These are phyloP conservation scores for Dyspetes luteomarginatus DNA, from an alignment of 2,888 invertebrate species.

Conservation along the genomic window DNA sequence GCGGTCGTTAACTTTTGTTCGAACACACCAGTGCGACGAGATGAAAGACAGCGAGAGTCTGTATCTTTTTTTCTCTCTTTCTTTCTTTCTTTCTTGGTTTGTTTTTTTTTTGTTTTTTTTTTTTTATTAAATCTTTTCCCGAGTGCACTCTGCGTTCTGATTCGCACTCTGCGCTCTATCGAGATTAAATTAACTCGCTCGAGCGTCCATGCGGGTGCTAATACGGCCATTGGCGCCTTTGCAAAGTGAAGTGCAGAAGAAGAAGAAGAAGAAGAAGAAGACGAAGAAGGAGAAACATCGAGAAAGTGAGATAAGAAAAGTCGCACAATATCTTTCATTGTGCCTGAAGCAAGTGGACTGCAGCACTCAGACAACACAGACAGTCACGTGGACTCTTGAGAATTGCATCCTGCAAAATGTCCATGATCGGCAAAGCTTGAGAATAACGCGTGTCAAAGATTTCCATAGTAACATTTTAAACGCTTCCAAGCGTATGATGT, in stretches of 20 bases:
- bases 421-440: neutral
- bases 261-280: neutral
- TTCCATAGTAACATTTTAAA: no score
- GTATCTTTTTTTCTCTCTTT: neutral
- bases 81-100: neutral
- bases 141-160: slow-evolving; percentile 47
- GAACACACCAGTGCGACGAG: neutral
- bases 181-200: slow-evolving; percentile 66
- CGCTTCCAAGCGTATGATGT: no score
- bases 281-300: neutral
- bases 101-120: neutral
- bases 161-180: slow-evolving; percentile 56
- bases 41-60: neutral
- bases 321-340: neutral
- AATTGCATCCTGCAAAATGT: neutral
- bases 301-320: neutral
- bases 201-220: neutral
- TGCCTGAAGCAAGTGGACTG: neutral
- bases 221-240: neutral
- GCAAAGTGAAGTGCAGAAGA: neutral
- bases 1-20: neutral
- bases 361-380: neutral
- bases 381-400: neutral
- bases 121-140: neutral
- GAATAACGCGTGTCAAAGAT: no score